Conservation (phyloP, 2,888 invertebrate genomes). For the Ptilodon capucinus region DNA sequence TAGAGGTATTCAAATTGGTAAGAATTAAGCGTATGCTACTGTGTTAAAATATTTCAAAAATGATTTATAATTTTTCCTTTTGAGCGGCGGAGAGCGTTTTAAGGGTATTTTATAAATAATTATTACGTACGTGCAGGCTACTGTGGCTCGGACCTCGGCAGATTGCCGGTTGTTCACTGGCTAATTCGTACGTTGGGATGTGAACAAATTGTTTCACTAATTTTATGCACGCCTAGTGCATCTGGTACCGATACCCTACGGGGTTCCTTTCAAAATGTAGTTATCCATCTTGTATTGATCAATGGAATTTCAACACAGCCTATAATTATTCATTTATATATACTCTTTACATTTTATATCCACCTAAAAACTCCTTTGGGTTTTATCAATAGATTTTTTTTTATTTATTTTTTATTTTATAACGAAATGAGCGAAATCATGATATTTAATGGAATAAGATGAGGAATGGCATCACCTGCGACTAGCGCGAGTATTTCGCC, state of each 20-base stretch:
- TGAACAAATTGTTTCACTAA: conserved; percentile 57
- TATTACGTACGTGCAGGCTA: conserved; percentile 56
- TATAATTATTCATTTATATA: no score
- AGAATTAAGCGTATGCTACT: conserved; percentile 1
- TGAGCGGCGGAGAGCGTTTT: conserved; percentile 41
- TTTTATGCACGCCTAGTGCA: conserved; percentile 48
- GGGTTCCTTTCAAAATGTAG: conserved; percentile 13
- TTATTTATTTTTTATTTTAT: no score
- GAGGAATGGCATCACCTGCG: no score
- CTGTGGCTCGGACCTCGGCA: conserved; percentile 44
- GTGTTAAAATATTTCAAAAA: conserved; percentile 1
- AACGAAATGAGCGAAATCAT: no score
- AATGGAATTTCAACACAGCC: no score
- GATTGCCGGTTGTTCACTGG: conserved; percentile 56
- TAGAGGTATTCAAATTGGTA: no score
- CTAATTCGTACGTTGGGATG: conserved; percentile 58
- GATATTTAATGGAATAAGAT: no score
- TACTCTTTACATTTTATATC: background rate
- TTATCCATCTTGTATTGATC: conserved; percentile 21
- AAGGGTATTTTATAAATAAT: conserved; percentile 58
- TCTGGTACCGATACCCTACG: conserved; percentile 31
- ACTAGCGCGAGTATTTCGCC: no score
- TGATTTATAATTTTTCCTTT: conserved; percentile 6
- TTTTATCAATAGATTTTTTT: no score
- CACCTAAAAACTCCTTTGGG: no score